Evolutionary conservation across 2,797 vertebrate genomes (phyloP).

Genomic region (Acanthurus tractus): DNA sequence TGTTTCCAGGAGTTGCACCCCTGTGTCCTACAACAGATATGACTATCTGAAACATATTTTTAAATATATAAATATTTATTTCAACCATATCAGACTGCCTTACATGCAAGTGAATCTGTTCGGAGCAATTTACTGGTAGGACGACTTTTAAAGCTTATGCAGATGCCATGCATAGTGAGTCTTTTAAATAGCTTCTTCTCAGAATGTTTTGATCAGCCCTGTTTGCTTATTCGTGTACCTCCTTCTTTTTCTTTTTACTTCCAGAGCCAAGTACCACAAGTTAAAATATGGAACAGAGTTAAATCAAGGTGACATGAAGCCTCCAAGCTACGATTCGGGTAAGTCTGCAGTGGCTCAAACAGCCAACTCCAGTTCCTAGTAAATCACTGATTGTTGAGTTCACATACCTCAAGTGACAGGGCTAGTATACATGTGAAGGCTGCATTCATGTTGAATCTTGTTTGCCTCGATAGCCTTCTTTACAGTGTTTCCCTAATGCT

Average conservation of each 20-base stretch:
- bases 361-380: conserved; percentile 29
- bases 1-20: not conserved
- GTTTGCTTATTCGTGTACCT: conserved; percentile 57
- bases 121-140: conserved; percentile 23
- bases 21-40: not conserved
- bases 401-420: conserved; percentile 67
- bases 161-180: conserved; percentile 35
- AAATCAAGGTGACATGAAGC: conserved; percentile 98
- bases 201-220: conserved; percentile 31
- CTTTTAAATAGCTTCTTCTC: conserved; percentile 41
- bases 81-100: not conserved
- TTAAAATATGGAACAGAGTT: conserved; percentile 98
- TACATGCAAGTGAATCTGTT: conserved; percentile 6
- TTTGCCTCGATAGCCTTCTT: conserved; percentile 53
- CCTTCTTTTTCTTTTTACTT: conserved; percentile 37
- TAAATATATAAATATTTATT: conserved; percentile 2
- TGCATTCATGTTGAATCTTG: conserved; percentile 71
- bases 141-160: conserved; percentile 46
- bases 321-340: conserved; percentile 98
- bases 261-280: conserved; percentile 98
- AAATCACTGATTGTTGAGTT: conserved; percentile 60
- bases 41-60: not conserved
- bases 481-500: conserved; percentile 26
- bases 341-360: conserved; percentile 74
- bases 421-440: conserved; percentile 28